phyloP scores from a whole-genome alignment of 2,888 invertebrate genomes.

The Lasioglossum morio region DNA sequence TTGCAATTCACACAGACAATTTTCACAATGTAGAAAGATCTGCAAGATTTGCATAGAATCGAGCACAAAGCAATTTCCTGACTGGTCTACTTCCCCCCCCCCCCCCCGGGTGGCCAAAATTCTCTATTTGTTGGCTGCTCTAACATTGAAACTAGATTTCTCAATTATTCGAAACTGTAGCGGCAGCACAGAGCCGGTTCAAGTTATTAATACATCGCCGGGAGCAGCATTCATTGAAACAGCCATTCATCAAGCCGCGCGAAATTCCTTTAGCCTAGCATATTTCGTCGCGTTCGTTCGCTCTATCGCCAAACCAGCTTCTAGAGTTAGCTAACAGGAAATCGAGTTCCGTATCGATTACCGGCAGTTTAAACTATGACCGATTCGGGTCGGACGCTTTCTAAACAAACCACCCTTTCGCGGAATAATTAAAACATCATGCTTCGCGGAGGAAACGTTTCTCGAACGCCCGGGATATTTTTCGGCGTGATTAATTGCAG shows the following conservation, averaged over 20 bases:
- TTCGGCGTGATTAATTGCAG: conserved; percentile 20
- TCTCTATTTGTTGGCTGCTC: not conserved
- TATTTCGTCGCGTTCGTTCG: not conserved
- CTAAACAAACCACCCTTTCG: not conserved
- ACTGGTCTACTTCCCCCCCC: not conserved
- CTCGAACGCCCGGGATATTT: not conserved
- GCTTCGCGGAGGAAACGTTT: not conserved
- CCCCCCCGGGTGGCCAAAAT: not conserved
- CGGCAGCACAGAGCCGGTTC: not conserved
- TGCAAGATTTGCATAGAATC: not conserved
- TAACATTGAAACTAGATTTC: not conserved
- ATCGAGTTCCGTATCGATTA: conserved; percentile 22
- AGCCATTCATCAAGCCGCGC: not conserved
- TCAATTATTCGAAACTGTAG: not conserved
- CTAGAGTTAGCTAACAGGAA: not conserved
- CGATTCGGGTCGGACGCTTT: not conserved
- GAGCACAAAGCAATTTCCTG: not conserved
- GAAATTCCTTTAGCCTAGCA: not conserved
- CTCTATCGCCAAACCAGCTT: not conserved
- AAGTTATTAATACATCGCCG: conserved; percentile 7
- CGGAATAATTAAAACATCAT: not conserved
- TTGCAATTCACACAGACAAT: no score
- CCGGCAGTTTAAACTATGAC: not conserved
- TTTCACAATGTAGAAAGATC: no score
- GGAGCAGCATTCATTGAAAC: not conserved